Base-by-base conservation (phyloP, 2,113 vertebrate species). In the Coracopsis vasa region DNA sequence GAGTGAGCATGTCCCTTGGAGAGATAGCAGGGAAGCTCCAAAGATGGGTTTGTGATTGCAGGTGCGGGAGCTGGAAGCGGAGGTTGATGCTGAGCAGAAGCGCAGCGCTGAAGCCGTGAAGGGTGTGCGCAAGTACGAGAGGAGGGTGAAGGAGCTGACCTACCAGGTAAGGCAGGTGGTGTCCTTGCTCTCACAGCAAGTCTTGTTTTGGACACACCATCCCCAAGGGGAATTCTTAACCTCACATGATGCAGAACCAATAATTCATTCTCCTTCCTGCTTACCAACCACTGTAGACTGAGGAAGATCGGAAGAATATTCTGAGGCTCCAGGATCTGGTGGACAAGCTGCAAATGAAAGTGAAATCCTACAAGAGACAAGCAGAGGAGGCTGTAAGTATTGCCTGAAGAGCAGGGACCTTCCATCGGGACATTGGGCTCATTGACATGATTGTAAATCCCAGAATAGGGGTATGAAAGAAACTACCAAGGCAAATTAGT, bases 321-420 rank as follows among this genome's bases (percentile, higher is more conserved):
- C 96, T 98, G 53, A 97, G 98, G 87, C 97, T 98, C 15, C 98
- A 98, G 45, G 98, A 98, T 85, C 94, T 98, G 12, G 98, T 98
- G 48, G 98, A 98, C 90, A 98, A 98, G 90, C 90, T 99, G 92
- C 99, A 99, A 92, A 95, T 98, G 77, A 99, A 99, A 90, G 99
- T 99, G 73, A 99, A 99, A 83, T 98, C 98, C 81, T 99, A 99
- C 95, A 99, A 99, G 98, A 99, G 99, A 74, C 99, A 99, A 97
- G 93, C 99, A 91, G 99, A 99, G 96, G 99, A 99, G 69, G 97
- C 98, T 44, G 98, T 99, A 90, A 98, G 98, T 98, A 91, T 33
- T 41, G 16, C 12, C 31, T 39, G 12, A 10, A 11, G 44, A 23
- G 47, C 4, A 7, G 18, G 25, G 18, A 50, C 18, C 9, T 39